A percentile compares a stretch with the other conserved stretches of the same genome.
phyloP scores from a whole-genome alignment of 2,113 vertebrate genomes.

The Poicephalus gulielmi region DNA sequence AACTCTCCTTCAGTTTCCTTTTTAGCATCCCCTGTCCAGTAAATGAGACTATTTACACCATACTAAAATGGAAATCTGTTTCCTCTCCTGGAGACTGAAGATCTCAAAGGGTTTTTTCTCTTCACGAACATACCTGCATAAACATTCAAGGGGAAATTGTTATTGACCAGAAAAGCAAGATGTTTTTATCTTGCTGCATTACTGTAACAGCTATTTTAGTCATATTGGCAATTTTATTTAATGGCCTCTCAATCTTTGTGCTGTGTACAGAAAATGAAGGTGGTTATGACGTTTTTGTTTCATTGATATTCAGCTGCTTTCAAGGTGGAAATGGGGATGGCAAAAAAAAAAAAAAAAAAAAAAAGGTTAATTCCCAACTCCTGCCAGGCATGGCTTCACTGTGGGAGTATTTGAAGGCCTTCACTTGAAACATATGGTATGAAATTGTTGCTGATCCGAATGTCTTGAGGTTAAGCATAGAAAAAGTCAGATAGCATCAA shows the following conservation, averaged over 20 bases:
- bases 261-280: slow-evolving; percentile 28
- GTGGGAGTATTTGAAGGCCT: slow-evolving; percentile 40
- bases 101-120: background rate
- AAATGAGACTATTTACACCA: background rate
- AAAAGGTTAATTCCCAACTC: background rate
- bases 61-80: background rate
- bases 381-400: slow-evolving; percentile 31
- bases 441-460: slow-evolving; percentile 42
- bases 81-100: background rate
- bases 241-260: background rate
- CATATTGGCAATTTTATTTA: slow-evolving; percentile 42
- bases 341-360: background rate
- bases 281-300: slow-evolving; percentile 52
- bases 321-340: slow-evolving; percentile 37
- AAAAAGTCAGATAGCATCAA: slow-evolving; percentile 20
- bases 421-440: slow-evolving; percentile 16
- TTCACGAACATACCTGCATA: background rate
- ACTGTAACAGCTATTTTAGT: background rate
- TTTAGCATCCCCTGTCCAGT: background rate
- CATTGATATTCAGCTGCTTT: slow-evolving; percentile 63
- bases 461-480: slow-evolving; percentile 55
- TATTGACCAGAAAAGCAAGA: slow-evolving; percentile 27
- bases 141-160: background rate
- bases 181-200: background rate
- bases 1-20: background rate